phyloP scores from a whole-genome alignment of 2,888 invertebrate genomes.

The Margaritifera margaritifera region DNA sequence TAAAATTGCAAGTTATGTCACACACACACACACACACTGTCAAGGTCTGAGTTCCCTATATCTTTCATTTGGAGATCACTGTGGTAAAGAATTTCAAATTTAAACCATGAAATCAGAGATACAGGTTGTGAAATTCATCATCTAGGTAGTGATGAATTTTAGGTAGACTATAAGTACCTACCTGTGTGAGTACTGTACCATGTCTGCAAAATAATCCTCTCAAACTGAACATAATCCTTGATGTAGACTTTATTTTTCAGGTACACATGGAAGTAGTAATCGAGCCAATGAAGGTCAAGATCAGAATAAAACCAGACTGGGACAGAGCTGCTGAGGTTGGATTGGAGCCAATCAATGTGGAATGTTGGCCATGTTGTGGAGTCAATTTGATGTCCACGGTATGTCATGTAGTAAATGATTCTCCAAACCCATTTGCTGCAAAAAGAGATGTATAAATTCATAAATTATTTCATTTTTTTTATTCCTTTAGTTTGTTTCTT shows the following conservation, averaged over 20 bases:
- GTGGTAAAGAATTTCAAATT: too few species aligned
- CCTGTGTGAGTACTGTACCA: too few species aligned
- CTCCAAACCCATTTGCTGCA: conserved; percentile 36
- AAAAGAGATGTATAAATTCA: neutral
- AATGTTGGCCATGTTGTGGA: conserved; percentile 35
- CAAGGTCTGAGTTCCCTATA: too few species aligned
- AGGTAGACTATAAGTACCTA: too few species aligned
- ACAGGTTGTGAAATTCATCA: too few species aligned
- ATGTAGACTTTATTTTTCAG: conserved; percentile 19
- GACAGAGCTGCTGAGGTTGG: conserved; percentile 4
- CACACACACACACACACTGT: too few species aligned
- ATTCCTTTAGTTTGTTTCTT: neutral
- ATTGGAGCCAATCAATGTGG: conserved; percentile 8
- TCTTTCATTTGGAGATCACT: too few species aligned
- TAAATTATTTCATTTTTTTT: neutral
- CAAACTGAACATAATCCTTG: conserved; percentile 31
- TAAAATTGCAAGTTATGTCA: too few species aligned
- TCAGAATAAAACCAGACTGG: neutral
- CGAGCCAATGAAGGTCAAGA: neutral
- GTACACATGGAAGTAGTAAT: conserved; percentile 25
- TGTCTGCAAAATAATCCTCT: conserved; percentile 3
- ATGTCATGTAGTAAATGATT: conserved; percentile 22
- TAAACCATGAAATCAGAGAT: too few species aligned
- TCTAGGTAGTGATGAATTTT: too few species aligned
- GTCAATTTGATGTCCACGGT: conserved; percentile 23